Evolutionary conservation across 2,113 vertebrate genomes (phyloP).

Genomic region (Anhinga anhinga): DNA sequence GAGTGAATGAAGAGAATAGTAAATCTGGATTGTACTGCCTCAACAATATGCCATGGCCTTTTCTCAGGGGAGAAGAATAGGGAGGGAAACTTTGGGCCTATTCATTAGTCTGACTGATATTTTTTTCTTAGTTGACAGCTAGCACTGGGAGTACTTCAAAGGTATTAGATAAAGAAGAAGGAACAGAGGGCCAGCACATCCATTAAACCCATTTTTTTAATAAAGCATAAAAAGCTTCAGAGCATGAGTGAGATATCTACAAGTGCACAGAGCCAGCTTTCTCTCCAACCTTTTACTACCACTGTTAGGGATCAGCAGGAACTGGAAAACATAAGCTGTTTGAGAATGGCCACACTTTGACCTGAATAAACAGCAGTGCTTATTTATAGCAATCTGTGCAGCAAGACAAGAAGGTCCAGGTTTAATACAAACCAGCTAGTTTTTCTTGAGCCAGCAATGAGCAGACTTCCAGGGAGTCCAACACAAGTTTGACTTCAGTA

Average conservation of each 20-base stretch:
- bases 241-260: conserved; percentile 20
- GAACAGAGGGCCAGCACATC: conserved; percentile 35
- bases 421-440: neutral
- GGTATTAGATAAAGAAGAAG: conserved; percentile 45
- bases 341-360: conserved; percentile 3
- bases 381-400: neutral
- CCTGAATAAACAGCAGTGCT: neutral
- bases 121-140: conserved; percentile 56
- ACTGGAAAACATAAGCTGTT: conserved; percentile 1
- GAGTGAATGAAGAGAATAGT: conserved; percentile 59
- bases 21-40: conserved; percentile 29
- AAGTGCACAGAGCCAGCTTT: conserved; percentile 7
- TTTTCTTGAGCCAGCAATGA: neutral
- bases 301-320: neutral
- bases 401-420: neutral
- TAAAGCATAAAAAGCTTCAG: conserved; percentile 51
- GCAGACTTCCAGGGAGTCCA: neutral
- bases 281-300: neutral
- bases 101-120: conserved; percentile 61
- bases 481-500: neutral
- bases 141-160: conserved; percentile 51
- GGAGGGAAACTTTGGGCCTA: conserved; percentile 28
- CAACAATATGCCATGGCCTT: conserved; percentile 12
- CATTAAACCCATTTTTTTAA: conserved; percentile 67
- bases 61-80: conserved; percentile 53